Evolutionary conservation across 1,140 invertebrate species (phyloP).

Genomic region (Heliconius hermathena): DNA sequence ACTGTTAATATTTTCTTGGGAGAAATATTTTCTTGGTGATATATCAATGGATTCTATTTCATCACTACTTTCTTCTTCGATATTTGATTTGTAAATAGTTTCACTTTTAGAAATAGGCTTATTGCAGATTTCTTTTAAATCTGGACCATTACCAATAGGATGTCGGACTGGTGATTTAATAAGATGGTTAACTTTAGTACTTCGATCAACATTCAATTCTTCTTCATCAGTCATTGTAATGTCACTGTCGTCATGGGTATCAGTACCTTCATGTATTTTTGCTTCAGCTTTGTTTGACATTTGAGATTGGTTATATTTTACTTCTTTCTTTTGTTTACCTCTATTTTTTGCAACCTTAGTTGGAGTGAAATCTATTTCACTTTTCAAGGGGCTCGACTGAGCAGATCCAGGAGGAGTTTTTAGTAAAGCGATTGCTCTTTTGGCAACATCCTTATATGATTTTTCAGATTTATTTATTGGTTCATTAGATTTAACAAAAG

Average conservation of each 20-base stretch:
- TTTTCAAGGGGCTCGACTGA: constrained; percentile 48
- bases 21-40: constrained; percentile 52
- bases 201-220: constrained; percentile 40
- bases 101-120: constrained; percentile 8
- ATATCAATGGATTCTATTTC: constrained; percentile 52
- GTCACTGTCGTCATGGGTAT: constrained; percentile 27
- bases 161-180: constrained; percentile 62
- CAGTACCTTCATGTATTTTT: constrained; percentile 19
- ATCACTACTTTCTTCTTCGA: constrained; percentile 53
- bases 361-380: constrained; percentile 10
- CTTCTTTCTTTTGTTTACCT: constrained; percentile 22
- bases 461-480: constrained; percentile 43
- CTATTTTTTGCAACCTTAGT: constrained; percentile 16
- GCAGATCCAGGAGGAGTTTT: constrained; percentile 66
- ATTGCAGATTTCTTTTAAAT: not conserved
- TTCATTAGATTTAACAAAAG: constrained; percentile 78
- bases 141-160: constrained; percentile 4
- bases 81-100: constrained; percentile 24
- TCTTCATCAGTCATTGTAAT: constrained; percentile 44
- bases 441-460: constrained; percentile 52
- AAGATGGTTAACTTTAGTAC: constrained; percentile 54
- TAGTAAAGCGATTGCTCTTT: constrained; percentile 56
- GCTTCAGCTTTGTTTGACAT: constrained; percentile 10
- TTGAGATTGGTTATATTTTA: constrained; percentile 24
- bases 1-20: constrained; percentile 62